Evolutionary conservation across 2,113 vertebrate species (phyloP).

Genomic region (Amblyopsis rosae): DNA sequence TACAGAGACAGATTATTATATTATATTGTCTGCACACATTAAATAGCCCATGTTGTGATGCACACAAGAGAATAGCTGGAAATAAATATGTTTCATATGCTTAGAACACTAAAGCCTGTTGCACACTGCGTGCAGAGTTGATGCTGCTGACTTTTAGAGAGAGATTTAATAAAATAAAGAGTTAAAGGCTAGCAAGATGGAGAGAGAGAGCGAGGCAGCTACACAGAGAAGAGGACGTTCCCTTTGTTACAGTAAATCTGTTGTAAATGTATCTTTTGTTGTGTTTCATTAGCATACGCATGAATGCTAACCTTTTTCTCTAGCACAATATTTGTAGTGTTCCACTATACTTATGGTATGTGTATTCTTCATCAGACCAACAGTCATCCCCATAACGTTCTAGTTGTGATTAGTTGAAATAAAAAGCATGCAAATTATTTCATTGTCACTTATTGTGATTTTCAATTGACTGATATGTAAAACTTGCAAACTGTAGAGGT

Average conservation of each 20-base stretch:
- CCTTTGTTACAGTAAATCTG: constrained; percentile 9
- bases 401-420: no score
- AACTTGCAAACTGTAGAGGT: no score
- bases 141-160: no score
- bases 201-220: background rate
- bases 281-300: constrained; percentile 46
- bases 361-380: background rate
- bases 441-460: no score
- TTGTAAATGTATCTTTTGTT: constrained; percentile 34
- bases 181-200: background rate
- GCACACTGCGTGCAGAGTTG: background rate
- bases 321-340: constrained; percentile 36
- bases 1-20: background rate
- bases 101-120: no score
- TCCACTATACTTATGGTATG: constrained; percentile 2
- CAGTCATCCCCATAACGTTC: no score
- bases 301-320: constrained; percentile 52
- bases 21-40: background rate
- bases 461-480: no score
- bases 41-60: no score
- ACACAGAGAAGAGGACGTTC: background rate
- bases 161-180: background rate
- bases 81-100: no score
- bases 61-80: no score
- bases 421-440: no score